Evolutionary conservation across 2,113 vertebrate genomes (phyloP).

Genomic region (Platysteira castanea): DNA sequence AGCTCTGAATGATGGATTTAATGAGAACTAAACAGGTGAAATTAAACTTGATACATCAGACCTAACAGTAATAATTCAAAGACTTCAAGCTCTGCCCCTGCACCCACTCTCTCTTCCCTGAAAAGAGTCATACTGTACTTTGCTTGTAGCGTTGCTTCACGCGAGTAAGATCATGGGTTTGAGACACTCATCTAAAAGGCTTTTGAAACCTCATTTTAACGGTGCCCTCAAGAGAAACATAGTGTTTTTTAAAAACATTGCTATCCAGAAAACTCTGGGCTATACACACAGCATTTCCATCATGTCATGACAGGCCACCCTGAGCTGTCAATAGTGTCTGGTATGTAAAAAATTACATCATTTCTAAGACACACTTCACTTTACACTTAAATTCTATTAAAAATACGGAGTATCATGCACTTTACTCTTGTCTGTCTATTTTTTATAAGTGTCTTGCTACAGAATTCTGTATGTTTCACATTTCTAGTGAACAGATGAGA

Average conservation of each 20-base stretch:
- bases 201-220: slow-evolving; percentile 9
- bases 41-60: background rate
- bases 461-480: background rate
- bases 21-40: slow-evolving; percentile 7
- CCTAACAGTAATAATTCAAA: slow-evolving; percentile 14
- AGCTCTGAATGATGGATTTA: slow-evolving; percentile 22
- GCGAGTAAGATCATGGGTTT: background rate
- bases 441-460: background rate
- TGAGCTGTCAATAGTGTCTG: background rate
- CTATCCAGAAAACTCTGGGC: background rate
- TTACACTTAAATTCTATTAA: slow-evolving; percentile 24
- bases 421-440: background rate
- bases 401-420: background rate
- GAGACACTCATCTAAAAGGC: background rate
- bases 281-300: background rate
- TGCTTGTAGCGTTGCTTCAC: background rate
- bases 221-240: background rate
- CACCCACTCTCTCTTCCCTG: background rate
- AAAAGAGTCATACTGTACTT: background rate
- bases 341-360: slow-evolving; percentile 17
- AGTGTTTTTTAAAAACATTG: background rate
- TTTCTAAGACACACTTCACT: background rate
- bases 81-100: background rate
- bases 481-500: background rate
- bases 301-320: background rate